Base-by-base conservation (phyloP, 2,888 invertebrate genomes). In the Drosophila limbata region DNA sequence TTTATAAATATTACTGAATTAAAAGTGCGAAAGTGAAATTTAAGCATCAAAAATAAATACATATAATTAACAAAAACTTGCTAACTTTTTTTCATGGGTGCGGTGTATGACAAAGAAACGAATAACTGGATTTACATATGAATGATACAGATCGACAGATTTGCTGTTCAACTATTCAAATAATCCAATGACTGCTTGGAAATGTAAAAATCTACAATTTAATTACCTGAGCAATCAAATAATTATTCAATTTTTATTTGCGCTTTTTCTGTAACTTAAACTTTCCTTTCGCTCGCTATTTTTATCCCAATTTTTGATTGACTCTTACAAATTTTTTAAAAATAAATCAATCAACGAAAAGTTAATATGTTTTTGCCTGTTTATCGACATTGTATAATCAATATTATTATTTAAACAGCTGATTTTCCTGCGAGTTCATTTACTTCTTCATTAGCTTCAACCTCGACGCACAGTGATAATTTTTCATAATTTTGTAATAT, bases 351-450 rank as follows among this genome's bases (percentile, higher is more conserved):
- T 61, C 52, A 53, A 50, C 60, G 11, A n/a, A 17, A 37, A 40
- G 51, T 25, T 45, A 10, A 19, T 19, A 33, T 17, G 1, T 8
- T 50, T n/a, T 35, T 39, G 48, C 5, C 25, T 48, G 33, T n/a
- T 37, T 37, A 42, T n/a, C 39, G 44, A n/a, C 53, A 45, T 73
- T 69, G 65, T 57, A 69, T 73, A 76, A 76, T 77, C 45, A 61
- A 69, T 60, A 50, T 62, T 57, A 56, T 72, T 74, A 44, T 74
- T 86, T 72, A 21, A 59, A 71, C 81, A 86, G 75, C 55, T 81
- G 81, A 35, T 47, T 25, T 47, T 48, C 10, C 47, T 6, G 21
- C 40, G 60, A 56, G 82, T 87, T 84, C 80, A 75, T 84, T 75
- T 86, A 69, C 84, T 67, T 65, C 37, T 50, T 42, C 11, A 37